phyloP scores from a whole-genome alignment of 2,113 vertebrate species.

The Cyprinodon variegatus region DNA sequence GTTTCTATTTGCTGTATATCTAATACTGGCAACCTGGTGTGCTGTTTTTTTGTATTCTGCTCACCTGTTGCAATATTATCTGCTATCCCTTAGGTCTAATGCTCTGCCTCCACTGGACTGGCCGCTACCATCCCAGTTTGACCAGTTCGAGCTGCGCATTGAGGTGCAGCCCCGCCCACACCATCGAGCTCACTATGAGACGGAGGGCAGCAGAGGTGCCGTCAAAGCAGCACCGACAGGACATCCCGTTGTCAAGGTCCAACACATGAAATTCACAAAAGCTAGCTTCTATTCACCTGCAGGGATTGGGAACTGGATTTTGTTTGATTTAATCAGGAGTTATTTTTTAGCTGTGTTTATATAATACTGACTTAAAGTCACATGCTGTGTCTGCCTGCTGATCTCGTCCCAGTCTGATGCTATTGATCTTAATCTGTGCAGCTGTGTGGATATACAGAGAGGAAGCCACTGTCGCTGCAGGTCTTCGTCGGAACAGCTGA shows the following conservation, averaged over 20 bases:
- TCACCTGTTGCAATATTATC: not conserved
- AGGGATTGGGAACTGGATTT: not conserved
- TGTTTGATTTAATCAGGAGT: not conserved
- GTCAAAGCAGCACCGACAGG: slow-evolving; percentile 89
- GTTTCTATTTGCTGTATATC: not conserved
- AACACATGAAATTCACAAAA: not conserved
- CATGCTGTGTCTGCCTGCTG: slow-evolving; percentile 19
- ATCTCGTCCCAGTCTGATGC: slow-evolving; percentile 40
- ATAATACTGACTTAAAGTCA: not conserved
- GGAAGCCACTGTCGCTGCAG: slow-evolving; percentile 90
- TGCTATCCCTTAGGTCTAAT: slow-evolving; percentile 78
- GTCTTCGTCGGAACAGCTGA: slow-evolving; percentile 94
- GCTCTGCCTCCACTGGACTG: slow-evolving; percentile 90
- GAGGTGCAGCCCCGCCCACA: slow-evolving; percentile 91
- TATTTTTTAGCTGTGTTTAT: not conserved
- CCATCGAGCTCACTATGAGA: slow-evolving; percentile 92
- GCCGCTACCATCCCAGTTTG: slow-evolving; percentile 90
- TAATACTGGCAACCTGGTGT: not conserved
- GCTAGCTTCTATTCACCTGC: rapidly evolving
- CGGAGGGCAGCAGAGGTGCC: slow-evolving; percentile 89
- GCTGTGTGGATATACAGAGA: slow-evolving; percentile 86
- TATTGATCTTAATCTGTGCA: slow-evolving; percentile 52
- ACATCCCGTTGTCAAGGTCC: slow-evolving; percentile 91
- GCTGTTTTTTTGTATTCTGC: not conserved
- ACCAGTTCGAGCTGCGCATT: slow-evolving; percentile 88